phyloP scores from a whole-genome alignment of 2,888 invertebrate species.

The Drosophila barbarae region DNA sequence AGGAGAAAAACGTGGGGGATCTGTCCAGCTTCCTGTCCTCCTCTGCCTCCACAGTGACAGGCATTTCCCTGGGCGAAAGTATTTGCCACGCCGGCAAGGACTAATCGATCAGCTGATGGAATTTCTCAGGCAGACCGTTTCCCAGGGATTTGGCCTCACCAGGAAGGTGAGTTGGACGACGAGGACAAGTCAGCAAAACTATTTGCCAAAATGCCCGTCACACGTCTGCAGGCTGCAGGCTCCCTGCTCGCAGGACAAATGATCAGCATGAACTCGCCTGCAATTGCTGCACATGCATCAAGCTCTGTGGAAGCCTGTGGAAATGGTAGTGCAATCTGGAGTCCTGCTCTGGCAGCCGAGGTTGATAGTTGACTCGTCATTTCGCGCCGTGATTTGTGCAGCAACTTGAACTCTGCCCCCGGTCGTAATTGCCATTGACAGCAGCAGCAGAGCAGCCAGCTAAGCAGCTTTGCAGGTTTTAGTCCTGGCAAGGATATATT shows the following conservation, averaged over 20 bases:
- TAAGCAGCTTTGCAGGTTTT: conserved; percentile 18
- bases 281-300: conserved; percentile 56
- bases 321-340: conserved; percentile 16
- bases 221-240: conserved; percentile 12
- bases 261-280: conserved; percentile 62
- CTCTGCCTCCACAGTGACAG: conserved; percentile 13
- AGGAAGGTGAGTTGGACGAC: conserved; percentile 49
- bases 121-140: conserved; percentile 40
- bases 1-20: conserved; percentile 7
- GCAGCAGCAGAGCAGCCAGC: conserved; percentile 15
- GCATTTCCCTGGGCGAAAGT: conserved; percentile 48
- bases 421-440: conserved; percentile 64
- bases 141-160: conserved; percentile 28
- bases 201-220: conserved; percentile 68
- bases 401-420: conserved; percentile 47
- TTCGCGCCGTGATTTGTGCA: conserved; percentile 56
- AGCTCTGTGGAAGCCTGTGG: conserved; percentile 3
- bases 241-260: conserved; percentile 60
- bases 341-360: conserved; percentile 15
- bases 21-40: conserved; percentile 2
- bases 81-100: conserved; percentile 56
- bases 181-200: conserved; percentile 48
- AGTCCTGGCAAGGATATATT: conserved; percentile 3
- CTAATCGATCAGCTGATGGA: conserved; percentile 63
- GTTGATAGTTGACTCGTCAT: conserved; percentile 36